Conservation (phyloP, 2,888 invertebrate genomes). For the Stenichneumon culpator region DNA sequence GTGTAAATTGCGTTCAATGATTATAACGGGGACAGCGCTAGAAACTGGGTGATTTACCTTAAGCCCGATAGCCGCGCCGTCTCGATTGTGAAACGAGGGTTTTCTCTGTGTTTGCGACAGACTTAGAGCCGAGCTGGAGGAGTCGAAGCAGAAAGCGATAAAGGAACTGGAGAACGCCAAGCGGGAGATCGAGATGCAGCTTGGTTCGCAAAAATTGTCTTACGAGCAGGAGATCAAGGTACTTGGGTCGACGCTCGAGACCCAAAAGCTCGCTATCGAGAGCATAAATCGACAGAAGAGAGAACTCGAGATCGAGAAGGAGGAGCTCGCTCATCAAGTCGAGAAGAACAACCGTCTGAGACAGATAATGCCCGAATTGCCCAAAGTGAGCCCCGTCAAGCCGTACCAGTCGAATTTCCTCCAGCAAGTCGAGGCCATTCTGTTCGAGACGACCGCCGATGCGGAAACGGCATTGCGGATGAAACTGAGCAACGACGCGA, state of each 20-base stretch:
- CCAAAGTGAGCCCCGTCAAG: conserved; percentile 80
- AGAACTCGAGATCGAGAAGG: conserved; percentile 81
- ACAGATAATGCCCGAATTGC: conserved; percentile 85
- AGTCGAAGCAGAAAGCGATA: conserved; percentile 83
- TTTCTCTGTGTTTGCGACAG: conserved; percentile 69
- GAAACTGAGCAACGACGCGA: conserved; percentile 77
- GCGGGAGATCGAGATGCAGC: conserved; percentile 80
- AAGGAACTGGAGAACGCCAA: conserved; percentile 83
- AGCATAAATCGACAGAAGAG: conserved; percentile 80
- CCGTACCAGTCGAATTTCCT: conserved; percentile 86
- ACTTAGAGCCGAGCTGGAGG: conserved; percentile 82
- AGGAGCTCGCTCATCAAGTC: conserved; percentile 83
- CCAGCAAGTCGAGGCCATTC: conserved; percentile 86
- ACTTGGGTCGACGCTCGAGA: conserved; percentile 80
- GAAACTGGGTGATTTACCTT: too few relatives aligned
- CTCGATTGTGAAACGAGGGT: neutral
- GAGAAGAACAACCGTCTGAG: conserved; percentile 85
- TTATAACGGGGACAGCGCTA: too few relatives aligned
- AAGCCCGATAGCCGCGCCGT: too few relatives aligned
- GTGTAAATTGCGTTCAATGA: too few relatives aligned
- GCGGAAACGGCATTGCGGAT: conserved; percentile 79
- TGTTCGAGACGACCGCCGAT: conserved; percentile 82
- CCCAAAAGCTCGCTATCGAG: conserved; percentile 81
- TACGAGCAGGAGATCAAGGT: conserved; percentile 82
- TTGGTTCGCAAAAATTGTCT: conserved; percentile 80